Conservation (phyloP, 1,140 invertebrate genomes). For the Planococcus citri region DNA sequence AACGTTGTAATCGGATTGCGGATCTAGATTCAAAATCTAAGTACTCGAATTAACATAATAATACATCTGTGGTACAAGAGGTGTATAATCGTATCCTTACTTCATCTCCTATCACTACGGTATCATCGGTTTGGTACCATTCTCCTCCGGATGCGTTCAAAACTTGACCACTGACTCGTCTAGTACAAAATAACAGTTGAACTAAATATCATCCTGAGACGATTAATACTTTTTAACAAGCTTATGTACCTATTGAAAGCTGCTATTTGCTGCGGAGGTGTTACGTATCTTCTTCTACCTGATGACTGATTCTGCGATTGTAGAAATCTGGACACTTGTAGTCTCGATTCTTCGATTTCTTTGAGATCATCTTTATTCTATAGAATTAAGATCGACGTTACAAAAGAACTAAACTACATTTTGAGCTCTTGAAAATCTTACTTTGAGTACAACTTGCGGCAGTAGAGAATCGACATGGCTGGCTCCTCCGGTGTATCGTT, state of each 20-base stretch:
- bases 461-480: slow-evolving; percentile 51
- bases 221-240: too few relatives aligned
- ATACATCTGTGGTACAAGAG: neutral
- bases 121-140: slow-evolving; percentile 44
- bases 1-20: slow-evolving; percentile 62
- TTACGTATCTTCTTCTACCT: slow-evolving; percentile 63
- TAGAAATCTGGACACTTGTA: slow-evolving; percentile 67
- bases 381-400: slow-evolving; percentile 16
- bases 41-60: neutral
- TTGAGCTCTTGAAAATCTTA: neutral
- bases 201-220: too few relatives aligned
- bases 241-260: slow-evolving; percentile 49
- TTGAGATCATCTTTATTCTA: slow-evolving; percentile 50
- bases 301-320: slow-evolving; percentile 73
- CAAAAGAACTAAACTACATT: neutral
- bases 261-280: slow-evolving; percentile 73
- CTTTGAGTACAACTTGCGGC: slow-evolving; percentile 44
- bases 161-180: slow-evolving; percentile 54
- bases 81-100: slow-evolving; percentile 27
- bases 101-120: slow-evolving; percentile 53
- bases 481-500: slow-evolving; percentile 40
- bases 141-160: slow-evolving; percentile 39
- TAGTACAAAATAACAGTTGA: slow-evolving; percentile 26
- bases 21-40: slow-evolving; percentile 55
- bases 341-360: slow-evolving; percentile 67